Evolutionary conservation across 2,113 vertebrate genomes (phyloP).

Genomic region (Pachyramphus minor): DNA sequence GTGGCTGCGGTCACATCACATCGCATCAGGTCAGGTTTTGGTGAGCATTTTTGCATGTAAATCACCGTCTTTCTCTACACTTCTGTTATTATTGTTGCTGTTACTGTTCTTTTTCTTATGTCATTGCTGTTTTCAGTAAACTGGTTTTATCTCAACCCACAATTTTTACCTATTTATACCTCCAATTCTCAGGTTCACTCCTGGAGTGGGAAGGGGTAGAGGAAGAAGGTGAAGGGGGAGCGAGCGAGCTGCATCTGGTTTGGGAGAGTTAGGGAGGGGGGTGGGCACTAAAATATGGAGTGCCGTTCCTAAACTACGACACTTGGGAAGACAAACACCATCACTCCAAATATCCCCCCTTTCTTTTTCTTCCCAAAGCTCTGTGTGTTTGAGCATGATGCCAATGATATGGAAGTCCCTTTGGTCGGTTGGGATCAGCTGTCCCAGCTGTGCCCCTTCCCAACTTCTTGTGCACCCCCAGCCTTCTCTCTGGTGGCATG

Average conservation of each 20-base stretch:
- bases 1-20: background rate
- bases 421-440: background rate
- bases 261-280: too few species aligned
- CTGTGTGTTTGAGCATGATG: background rate
- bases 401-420: background rate
- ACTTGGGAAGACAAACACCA: background rate
- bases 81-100: background rate
- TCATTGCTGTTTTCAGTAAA: background rate
- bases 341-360: accelerated
- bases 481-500: accelerated
- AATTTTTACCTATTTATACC: background rate
- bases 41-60: background rate
- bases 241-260: background rate
- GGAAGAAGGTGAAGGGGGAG: background rate
- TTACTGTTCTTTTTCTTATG: background rate
- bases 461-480: background rate
- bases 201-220: background rate
- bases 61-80: background rate
- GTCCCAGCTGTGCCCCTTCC: background rate
- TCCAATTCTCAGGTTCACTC: background rate
- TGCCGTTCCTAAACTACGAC: background rate
- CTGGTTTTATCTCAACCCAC: background rate
- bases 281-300: background rate
- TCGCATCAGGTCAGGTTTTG: background rate
- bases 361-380: background rate